These are phyloP conservation scores for Oscheius sp. DNA, from an alignment of 2,888 invertebrate genomes.

Conservation along the genomic window DNA sequence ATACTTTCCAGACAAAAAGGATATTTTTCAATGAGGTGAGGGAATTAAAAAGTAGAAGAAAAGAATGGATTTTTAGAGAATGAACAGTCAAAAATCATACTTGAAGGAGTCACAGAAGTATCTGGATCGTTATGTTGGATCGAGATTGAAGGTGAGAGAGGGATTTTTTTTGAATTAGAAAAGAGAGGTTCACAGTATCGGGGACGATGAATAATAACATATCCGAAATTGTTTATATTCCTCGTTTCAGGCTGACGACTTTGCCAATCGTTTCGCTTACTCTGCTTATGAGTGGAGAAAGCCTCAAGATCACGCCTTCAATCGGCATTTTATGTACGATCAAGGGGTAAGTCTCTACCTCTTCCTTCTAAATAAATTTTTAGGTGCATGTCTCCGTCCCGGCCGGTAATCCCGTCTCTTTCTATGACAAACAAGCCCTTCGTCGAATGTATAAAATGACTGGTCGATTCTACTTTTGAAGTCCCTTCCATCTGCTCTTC, in stretches of 20 bases:
- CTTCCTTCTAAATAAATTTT: neutral
- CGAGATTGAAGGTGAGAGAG: constrained; percentile 56
- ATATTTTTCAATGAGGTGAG: constrained; percentile 67
- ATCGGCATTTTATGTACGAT: constrained; percentile 66
- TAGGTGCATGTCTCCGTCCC: constrained; percentile 49
- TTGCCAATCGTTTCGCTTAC: constrained; percentile 67
- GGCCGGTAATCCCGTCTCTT: constrained; percentile 46
- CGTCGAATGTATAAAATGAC: constrained; percentile 65
- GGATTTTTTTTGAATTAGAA: neutral
- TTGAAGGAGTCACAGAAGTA: constrained; percentile 66
- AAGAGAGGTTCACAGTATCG: neutral
- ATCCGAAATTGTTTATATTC: neutral
- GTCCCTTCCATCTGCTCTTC: neutral
- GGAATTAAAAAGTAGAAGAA: neutral
- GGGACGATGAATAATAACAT: neutral
- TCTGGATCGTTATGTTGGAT: constrained; percentile 65
- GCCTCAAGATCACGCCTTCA: constrained; percentile 67
- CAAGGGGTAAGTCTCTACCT: constrained; percentile 39
- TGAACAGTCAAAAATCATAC: constrained; percentile 52
- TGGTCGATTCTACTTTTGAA: constrained; percentile 64
- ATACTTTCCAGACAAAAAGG: constrained; percentile 66
- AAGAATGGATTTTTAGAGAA: constrained; percentile 25
- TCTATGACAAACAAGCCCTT: constrained; percentile 53
- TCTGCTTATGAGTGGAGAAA: constrained; percentile 69
- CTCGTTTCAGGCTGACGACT: constrained; percentile 62